A percentile compares a stretch with the other conserved stretches of the same genome.
phyloP scores from a whole-genome alignment of 2,797 vertebrate genomes.

The Amblyopsis hoosieri region DNA sequence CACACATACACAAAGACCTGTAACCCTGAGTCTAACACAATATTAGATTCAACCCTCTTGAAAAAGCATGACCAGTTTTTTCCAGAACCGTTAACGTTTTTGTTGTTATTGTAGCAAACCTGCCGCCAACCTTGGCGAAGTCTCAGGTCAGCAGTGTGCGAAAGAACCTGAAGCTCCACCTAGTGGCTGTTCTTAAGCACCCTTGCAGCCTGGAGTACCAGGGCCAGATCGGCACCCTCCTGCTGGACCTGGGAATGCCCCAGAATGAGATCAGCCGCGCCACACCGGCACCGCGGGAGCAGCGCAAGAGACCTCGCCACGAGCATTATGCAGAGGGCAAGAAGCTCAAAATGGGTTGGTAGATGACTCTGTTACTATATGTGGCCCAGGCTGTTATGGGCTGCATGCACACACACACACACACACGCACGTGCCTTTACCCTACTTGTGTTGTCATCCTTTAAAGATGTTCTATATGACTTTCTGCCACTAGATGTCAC shows the following conservation, averaged over 20 bases:
- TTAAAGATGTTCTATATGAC: too few species aligned
- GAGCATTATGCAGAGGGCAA: slow-evolving; percentile 85
- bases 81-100: not conserved
- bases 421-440: too few species aligned
- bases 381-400: not conserved
- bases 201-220: slow-evolving; percentile 90
- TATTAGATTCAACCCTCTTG: too few species aligned
- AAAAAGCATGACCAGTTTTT: not conserved
- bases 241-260: slow-evolving; percentile 91
- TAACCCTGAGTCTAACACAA: too few species aligned
- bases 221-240: slow-evolving; percentile 89
- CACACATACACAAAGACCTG: not conserved
- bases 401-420: too few species aligned
- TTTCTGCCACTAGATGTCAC: too few species aligned
- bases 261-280: slow-evolving; percentile 89
- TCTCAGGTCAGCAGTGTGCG: slow-evolving; percentile 96
- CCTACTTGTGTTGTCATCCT: too few species aligned
- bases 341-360: slow-evolving; percentile 91
- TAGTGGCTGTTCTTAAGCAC: slow-evolving; percentile 90
- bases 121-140: slow-evolving; percentile 92
- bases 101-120: slow-evolving; percentile 80
- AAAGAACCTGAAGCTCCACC: slow-evolving; percentile 93
- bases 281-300: slow-evolving; percentile 80
- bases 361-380: not conserved
- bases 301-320: slow-evolving; percentile 84